A percentile compares a stretch with the other conserved stretches of the same genome.
Evolutionary conservation across 2,888 invertebrate genomes (phyloP).

Genomic region (Eupithecia exiguata): DNA sequence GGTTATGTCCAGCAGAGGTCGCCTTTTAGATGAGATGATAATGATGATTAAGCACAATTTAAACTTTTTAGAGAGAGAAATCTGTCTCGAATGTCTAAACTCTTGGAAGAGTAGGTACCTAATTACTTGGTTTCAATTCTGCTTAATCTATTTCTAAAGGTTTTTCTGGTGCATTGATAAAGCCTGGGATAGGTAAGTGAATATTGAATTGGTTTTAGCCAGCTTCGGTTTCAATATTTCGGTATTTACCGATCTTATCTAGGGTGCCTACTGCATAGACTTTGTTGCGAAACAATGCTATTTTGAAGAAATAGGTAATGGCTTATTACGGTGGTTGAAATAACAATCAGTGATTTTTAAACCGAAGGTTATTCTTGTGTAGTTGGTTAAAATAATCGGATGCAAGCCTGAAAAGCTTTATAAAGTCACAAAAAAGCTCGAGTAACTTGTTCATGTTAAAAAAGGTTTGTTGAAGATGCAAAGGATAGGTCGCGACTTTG

Average conservation of each 20-base stretch:
- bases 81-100: neutral
- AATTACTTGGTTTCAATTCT: neutral
- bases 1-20: neutral
- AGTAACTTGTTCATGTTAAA: neutral
- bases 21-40: no score
- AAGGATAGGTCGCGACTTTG: slow-evolving; percentile 60
- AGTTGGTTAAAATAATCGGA: neutral
- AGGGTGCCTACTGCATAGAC: neutral
- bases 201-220: neutral
- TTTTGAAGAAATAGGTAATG: neutral
- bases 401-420: neutral
- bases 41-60: neutral
- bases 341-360: neutral
- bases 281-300: slow-evolving; percentile 9
- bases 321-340: neutral
- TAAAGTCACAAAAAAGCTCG: neutral
- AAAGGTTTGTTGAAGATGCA: slow-evolving; percentile 44
- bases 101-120: neutral
- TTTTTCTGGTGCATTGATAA: neutral
- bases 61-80: no score
- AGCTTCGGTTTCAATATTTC: neutral
- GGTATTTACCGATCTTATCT: slow-evolving; percentile 2
- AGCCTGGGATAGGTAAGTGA: neutral
- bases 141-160: neutral
- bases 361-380: neutral